phyloP scores from a whole-genome alignment of 1,140 invertebrate species.

The Chrysopa pallens region DNA sequence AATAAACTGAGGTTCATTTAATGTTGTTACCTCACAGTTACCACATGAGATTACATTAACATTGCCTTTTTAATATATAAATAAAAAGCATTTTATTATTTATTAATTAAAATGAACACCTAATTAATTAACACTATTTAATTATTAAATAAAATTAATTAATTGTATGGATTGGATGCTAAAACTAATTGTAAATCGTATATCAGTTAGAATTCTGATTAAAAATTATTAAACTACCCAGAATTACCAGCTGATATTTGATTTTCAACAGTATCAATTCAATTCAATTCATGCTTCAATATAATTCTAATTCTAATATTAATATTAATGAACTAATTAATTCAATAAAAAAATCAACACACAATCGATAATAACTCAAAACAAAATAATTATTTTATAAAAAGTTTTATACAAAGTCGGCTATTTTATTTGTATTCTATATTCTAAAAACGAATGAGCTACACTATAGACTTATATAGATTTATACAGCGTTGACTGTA shows the following conservation, averaged over 20 bases:
- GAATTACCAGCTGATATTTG: constrained; percentile 97
- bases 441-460: too few relatives aligned
- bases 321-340: too few relatives aligned
- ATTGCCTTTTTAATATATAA: constrained; percentile 10
- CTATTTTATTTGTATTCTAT: too few relatives aligned
- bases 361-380: too few relatives aligned
- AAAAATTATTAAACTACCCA: constrained; percentile 40
- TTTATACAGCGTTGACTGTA: too few relatives aligned
- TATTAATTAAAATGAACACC: constrained; percentile 9
- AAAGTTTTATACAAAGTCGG: too few relatives aligned
- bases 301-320: too few relatives aligned
- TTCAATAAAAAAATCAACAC: too few relatives aligned
- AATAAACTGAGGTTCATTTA: constrained; percentile 40
- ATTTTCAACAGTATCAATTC: constrained; percentile 39
- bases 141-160: constrained; percentile 3
- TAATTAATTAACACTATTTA: constrained; percentile 1
- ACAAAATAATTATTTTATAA: too few relatives aligned
- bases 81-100: constrained; percentile 9
- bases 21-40: constrained; percentile 60
- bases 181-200: constrained; percentile 27
- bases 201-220: constrained; percentile 73
- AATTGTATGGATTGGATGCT: constrained; percentile 22
- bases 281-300: background rate
- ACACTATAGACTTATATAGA: too few relatives aligned
- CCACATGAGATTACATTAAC: constrained; percentile 71